Percentiles rank a stretch among this genome's conserved stretches.
These are phyloP conservation scores for Sebastes oblongus DNA, from an alignment of 2,797 vertebrate genomes.

Conservation along the genomic window DNA sequence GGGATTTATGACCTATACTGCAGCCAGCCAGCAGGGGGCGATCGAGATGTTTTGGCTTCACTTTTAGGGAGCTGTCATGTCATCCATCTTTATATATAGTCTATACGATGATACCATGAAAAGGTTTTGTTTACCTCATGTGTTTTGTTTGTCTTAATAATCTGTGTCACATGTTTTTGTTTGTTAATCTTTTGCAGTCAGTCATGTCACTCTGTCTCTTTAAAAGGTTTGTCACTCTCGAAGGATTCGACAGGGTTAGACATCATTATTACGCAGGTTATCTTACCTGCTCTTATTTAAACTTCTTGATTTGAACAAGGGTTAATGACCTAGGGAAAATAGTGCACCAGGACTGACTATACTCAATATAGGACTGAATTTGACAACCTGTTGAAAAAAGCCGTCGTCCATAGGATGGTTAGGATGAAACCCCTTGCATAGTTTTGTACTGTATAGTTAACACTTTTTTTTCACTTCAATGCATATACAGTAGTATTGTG, in stretches of 20 bases:
- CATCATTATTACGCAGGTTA: not conserved
- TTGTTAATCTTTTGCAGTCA: conserved; percentile 14
- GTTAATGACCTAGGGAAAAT: not conserved
- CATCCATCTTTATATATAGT: too few relatives aligned
- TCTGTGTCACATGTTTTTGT: conserved; percentile 4
- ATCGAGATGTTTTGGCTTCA: too few relatives aligned
- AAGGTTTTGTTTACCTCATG: conserved; percentile 61
- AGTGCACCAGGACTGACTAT: conserved; percentile 10
- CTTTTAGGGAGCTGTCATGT: too few relatives aligned
- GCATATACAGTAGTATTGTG: conserved; percentile 47
- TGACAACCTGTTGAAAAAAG: conserved; percentile 5
- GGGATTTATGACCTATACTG: too few relatives aligned
- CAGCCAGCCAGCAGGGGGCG: too few relatives aligned
- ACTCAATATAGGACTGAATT: not conserved
- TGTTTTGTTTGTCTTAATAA: conserved; percentile 43
- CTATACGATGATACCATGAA: conserved; percentile 19
- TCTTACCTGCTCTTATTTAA: conserved; percentile 28
- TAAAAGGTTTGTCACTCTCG: not conserved
- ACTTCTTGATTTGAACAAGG: conserved; percentile 20
- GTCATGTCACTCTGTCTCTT: conserved; percentile 2
- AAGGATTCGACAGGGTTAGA: conserved; percentile 1
- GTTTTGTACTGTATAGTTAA: conserved; percentile 66
- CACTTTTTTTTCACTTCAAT: conserved; percentile 47
- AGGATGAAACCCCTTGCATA: conserved; percentile 24
- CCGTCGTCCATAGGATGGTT: conserved; percentile 4